Base-by-base conservation (phyloP, 1,140 invertebrate species). In the Bombus confusus region DNA sequence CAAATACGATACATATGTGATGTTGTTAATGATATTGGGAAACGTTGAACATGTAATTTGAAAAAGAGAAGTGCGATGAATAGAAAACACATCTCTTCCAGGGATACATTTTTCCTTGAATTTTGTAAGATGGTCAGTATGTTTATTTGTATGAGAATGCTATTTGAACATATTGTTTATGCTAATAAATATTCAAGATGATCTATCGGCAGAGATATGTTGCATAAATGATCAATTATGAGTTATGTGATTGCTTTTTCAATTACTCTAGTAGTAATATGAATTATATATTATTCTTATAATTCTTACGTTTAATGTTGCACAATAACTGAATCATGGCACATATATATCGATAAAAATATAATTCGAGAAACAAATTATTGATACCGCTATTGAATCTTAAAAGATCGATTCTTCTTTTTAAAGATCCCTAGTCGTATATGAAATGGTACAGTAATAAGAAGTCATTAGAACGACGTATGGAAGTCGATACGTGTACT, bases 401-500 rank as follows among this genome's bases (percentile, higher is more conserved):
- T 75, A 13, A 57, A 37, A 57, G 10, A 37, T 57, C 12, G 22
- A 75, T 37, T 52, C n/a, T n/a, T 43, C 2, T 34, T 15, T 39
- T 78, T 34, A 62, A 41, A 4, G 5, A 39, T 37, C 12, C 6
- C 25, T 1, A 18, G 39, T 76, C 62, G 0, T 69, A 52, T 39
- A 22, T 22, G 25, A 80, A 80, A 69, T n/a, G 3, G 5, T 22
- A 2, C 1, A 31, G 31, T 31, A 79, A 80, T 79, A 80, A 81
- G 41, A 57, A 75, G 79, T 81, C 31, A 81, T 85, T 81, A 81
- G 79, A 68, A 59, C 59, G 75, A 91, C 88, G 84, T 86, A 82
- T 91, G 74, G 81, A 78, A 88, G 84, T 86, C 84, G 87, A 86
- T 89, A 88, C 85, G 78, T 88, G 84, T 87, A 85, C 80, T 87